Evolutionary conservation across 2,888 invertebrate genomes (phyloP), one percentile per base, ranked within the genome.

Genomic region (Notodonta ziczac): DNA sequence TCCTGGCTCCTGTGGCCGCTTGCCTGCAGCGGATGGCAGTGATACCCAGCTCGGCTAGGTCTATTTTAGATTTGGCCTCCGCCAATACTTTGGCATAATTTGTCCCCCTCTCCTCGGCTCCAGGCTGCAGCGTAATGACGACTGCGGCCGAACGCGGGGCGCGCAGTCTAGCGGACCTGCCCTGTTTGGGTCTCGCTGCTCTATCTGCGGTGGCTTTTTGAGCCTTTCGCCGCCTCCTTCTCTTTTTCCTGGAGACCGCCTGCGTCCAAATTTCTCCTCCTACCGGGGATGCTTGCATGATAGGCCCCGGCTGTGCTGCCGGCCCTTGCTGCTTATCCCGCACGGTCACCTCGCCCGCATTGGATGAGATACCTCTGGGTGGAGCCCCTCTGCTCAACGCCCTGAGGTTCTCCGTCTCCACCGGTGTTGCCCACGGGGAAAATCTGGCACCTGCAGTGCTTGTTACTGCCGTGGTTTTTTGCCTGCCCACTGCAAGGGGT

Each of bases 141-240:
- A 74, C 63, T 8, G 68, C 72, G 0, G 70, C 42, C 0, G 69
- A 59, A 0, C 56, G 55, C 1, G 72, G 70, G 5, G 14, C 5
- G 7, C 50, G 50, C n/a, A 50, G 14, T 24, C 24, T 24, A 24
- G 24, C 24, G 24, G 24, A 24, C 24, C 24, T 24, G 24, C 24
- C 24, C 24, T 24, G 24, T 24, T 24, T 24, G 24, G 24, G 24
- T 50, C 9, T 50, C 8, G 1, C 4, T n/a, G 50, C n/a, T 14
- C 6, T 50, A 50, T 4, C 16, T 14, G 50, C 5, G n/a, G 7
- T 4, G 46, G 46, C 9, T 5, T 46, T 46, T 46, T 10, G 13
- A 13, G 46, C 12, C 12, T 46, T 46, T 14, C 16, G 7, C 24
- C 24, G 24, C 24, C 24, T 24, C 24, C 24, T 24, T 50, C 10